Conservation (phyloP, 2,888 invertebrate genomes). For the Apoda limacodes region DNA sequence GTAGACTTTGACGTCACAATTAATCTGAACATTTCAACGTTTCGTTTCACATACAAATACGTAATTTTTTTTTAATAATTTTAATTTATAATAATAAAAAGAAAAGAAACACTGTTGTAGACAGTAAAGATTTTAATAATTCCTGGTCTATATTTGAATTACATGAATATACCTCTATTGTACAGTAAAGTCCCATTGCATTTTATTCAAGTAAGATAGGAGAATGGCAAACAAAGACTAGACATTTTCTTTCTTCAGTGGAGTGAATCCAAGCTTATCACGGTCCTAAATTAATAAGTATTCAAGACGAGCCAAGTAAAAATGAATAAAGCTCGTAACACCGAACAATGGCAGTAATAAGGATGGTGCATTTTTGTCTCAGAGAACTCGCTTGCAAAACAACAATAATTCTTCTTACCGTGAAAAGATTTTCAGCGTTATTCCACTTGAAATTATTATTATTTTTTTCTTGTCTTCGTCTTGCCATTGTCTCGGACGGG, state of each 20-base stretch:
- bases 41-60: too few species aligned
- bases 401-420: constrained; percentile 66
- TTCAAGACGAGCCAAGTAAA: constrained; percentile 70
- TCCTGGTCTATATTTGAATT: too few species aligned
- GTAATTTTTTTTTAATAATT: too few species aligned
- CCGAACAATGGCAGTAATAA: constrained; percentile 68
- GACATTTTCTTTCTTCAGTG: constrained; percentile 62
- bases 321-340: constrained; percentile 68
- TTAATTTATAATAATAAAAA: too few species aligned
- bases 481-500: constrained; percentile 67
- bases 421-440: constrained; percentile 70
- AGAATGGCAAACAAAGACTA: too few species aligned
- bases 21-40: too few species aligned
- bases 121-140: too few species aligned
- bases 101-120: too few species aligned
- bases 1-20: too few species aligned
- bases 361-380: constrained; percentile 69
- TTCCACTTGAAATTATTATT: constrained; percentile 70
- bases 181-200: too few species aligned
- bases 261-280: constrained; percentile 68
- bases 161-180: too few species aligned
- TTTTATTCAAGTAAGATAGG: too few species aligned
- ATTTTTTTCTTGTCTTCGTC: constrained; percentile 65
- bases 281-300: constrained; percentile 69
- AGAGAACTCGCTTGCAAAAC: constrained; percentile 67